phyloP scores from a whole-genome alignment of 2,888 invertebrate species.

The Reticulitermes lucifugus region DNA sequence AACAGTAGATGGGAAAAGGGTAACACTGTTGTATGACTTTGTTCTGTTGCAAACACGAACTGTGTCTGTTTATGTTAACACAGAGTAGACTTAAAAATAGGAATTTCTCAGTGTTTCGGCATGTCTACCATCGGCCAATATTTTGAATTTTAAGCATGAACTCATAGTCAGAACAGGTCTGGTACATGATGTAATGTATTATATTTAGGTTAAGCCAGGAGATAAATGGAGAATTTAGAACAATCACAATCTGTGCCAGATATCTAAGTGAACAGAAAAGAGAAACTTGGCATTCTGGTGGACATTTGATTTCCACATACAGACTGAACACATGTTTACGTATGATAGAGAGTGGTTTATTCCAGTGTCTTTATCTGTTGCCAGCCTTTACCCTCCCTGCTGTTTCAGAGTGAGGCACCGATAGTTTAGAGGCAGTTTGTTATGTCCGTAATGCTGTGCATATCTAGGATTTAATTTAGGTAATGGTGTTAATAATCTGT shows the following conservation, averaged over 20 bases:
- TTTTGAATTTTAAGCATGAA: neutral
- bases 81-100: neutral
- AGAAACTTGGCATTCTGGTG: neutral
- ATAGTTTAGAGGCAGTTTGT: neutral
- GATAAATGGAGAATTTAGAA: neutral
- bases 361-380: neutral
- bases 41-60: too few relatives aligned
- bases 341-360: neutral
- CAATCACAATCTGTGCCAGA: neutral
- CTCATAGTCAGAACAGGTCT: neutral
- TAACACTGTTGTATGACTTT: too few relatives aligned
- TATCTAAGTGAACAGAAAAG: neutral
- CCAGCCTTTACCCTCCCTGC: neutral
- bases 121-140: neutral
- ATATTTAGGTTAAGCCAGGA: neutral
- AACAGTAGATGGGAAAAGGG: too few relatives aligned
- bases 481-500: too few relatives aligned
- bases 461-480: too few relatives aligned
- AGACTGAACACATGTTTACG: neutral
- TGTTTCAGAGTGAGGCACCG: neutral
- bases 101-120: neutral
- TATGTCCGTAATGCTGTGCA: too few relatives aligned
- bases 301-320: too few relatives aligned
- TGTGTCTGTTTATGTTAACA: too few relatives aligned
- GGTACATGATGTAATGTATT: conserved; percentile 3